Evolutionary conservation across 2,113 vertebrate genomes (phyloP), one percentile per base, ranked within the genome.

Genomic region (Tragelaphus strepsiceros): DNA sequence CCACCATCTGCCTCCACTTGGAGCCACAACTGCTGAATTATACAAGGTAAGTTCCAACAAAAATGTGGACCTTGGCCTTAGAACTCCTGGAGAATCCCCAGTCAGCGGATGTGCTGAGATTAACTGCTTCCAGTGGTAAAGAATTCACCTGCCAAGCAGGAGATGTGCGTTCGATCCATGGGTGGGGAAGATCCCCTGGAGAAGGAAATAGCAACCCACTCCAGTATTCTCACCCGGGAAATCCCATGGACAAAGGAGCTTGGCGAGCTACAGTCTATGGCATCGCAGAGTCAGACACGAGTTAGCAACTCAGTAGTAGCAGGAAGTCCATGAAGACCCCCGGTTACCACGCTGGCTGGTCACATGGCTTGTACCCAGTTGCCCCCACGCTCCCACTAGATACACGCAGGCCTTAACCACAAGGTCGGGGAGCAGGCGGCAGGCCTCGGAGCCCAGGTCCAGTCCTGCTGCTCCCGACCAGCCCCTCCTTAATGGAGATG

Each of bases 381-480:
- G n/a, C 86, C n/a, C 28, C 58, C 83, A 49, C 0, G 43, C 62
- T 78, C 77, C 54, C 51, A 21, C 30, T 30, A 87, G 80, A 43
- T 21, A 95, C 43, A 71, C 43, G 19, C 35, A 24, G 35, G 35
- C 35, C 67, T 74, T 13, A 12, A 24, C 67, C 35, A 24, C 67
- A 39, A 22, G 35, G 67, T 39, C 5, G 21, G 43, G 86, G 21
- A 74, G 58, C 6, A 0, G 58, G 84, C 14, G 9, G 24, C 22
- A 32, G 0, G 1, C 11, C 30, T 3, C 4, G 26, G 16, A 1
- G 16, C 32, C 16, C 2, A 21, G 59, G 32, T 28, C 16, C 80
- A 30, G 90, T 54, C 95, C 56, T 8, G 77, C 35, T 3, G 17
- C 61, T 43, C 30, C 82, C 5, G 8, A 32, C 46, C 59, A 59